These are phyloP conservation scores for Glaucopsyche alexis DNA, from an alignment of 2,888 invertebrate genomes.

Conservation along the genomic window DNA sequence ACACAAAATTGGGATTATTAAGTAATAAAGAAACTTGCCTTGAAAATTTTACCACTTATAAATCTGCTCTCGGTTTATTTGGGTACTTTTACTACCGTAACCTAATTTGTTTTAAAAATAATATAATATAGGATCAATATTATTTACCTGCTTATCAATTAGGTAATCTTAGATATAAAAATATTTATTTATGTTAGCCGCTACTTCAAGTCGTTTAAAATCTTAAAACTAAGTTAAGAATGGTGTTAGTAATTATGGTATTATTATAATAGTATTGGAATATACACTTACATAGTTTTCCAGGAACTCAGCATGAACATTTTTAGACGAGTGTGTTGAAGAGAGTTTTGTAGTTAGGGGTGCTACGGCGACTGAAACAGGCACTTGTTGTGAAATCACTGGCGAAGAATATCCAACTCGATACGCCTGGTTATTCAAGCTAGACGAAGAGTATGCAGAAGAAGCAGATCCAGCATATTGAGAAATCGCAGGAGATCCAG, in stretches of 20 bases:
- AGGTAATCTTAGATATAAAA: too few relatives aligned
- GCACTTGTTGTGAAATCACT: conserved; percentile 32
- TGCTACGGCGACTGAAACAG: conserved; percentile 43
- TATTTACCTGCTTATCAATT: too few relatives aligned
- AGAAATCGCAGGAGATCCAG: conserved; percentile 35
- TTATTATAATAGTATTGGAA: too few relatives aligned
- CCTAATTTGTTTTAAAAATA: too few relatives aligned
- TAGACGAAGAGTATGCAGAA: conserved; percentile 20
- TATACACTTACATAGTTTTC: conserved; percentile 81
- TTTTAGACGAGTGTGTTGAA: conserved; percentile 61
- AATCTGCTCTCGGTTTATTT: neutral
- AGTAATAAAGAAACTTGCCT: neutral
- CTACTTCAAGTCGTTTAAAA: too few relatives aligned
- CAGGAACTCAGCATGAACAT: conserved; percentile 80
- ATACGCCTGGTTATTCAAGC: conserved; percentile 26
- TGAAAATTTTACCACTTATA: neutral
- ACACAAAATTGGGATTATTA: conserved; percentile 3
- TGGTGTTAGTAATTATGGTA: too few relatives aligned
- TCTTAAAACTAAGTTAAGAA: too few relatives aligned
- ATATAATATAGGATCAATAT: too few relatives aligned
- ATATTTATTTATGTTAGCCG: too few relatives aligned
- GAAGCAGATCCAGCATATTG: conserved; percentile 41
- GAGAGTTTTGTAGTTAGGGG: conserved; percentile 40
- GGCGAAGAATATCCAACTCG: conserved; percentile 28
- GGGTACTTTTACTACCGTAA: neutral